Evolutionary conservation across 92 coral and sea anemone genomes (phyloP).

Genomic region (Parazoanthus atlanticus): DNA sequence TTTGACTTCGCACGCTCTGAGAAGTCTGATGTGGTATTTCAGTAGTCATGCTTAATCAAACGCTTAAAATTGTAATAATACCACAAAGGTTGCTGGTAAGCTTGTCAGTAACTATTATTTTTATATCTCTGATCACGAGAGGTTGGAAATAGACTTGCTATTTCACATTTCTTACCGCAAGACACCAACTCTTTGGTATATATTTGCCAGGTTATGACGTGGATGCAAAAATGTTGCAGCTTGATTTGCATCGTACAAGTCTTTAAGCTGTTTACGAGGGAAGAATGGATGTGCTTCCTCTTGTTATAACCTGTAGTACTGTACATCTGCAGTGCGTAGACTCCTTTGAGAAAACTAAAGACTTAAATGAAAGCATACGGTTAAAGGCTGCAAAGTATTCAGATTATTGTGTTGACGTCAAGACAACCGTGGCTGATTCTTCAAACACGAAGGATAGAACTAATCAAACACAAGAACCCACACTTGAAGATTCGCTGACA

Average conservation of each 20-base stretch:
- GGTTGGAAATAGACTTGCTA: neutral
- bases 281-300: neutral
- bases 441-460: neutral
- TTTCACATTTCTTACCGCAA: neutral
- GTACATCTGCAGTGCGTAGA: neutral
- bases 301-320: neutral
- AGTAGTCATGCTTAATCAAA: too few species aligned
- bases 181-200: neutral
- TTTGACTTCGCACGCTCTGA: too few species aligned
- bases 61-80: too few species aligned
- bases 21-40: too few species aligned
- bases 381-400: neutral
- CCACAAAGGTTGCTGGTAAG: too few species aligned
- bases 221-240: neutral
- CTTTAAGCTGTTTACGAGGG: neutral
- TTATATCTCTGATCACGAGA: neutral
- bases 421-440: neutral
- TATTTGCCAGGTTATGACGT: slow-evolving; percentile 2
- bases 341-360: neutral
- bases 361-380: neutral
- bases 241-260: neutral
- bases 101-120: too few species aligned
- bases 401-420: neutral
- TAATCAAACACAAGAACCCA: neutral
- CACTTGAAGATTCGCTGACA: neutral